Conservation (phyloP, 2,888 invertebrate species). For the Panopea generosa region DNA sequence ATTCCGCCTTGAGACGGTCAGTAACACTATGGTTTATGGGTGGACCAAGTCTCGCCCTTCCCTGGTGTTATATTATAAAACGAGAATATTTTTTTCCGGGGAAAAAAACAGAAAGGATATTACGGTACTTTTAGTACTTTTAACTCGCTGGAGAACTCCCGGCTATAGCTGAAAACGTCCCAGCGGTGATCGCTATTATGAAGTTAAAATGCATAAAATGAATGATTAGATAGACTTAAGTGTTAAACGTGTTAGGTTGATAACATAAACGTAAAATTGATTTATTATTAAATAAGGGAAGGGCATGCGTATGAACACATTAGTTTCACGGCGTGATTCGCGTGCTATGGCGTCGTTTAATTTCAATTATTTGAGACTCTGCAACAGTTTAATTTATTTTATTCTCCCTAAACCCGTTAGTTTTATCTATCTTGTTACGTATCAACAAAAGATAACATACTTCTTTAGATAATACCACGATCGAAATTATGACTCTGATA, state of each 20-base stretch:
- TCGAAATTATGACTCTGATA: constrained; percentile 36
- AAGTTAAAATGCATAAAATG: constrained; percentile 31
- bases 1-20: too few species aligned
- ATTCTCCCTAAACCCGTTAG: constrained; percentile 10
- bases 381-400: background rate
- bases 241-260: constrained; percentile 12
- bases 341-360: constrained; percentile 18
- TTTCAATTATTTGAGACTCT: constrained; percentile 5
- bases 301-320: constrained; percentile 6
- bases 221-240: constrained; percentile 35
- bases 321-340: constrained; percentile 9
- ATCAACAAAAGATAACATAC: constrained; percentile 46
- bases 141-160: too few species aligned
- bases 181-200: background rate
- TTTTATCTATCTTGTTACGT: constrained; percentile 53
- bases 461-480: constrained; percentile 38
- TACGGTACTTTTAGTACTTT: too few species aligned
- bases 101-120: too few species aligned
- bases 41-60: too few species aligned
- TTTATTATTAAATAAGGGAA: constrained; percentile 1
- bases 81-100: too few species aligned
- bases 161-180: too few species aligned
- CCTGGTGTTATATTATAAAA: too few species aligned
- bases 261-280: constrained; percentile 11
- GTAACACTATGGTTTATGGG: too few species aligned